phyloP scores from a whole-genome alignment of 2,888 invertebrate genomes.

The Megaustenia siamemsis region DNA sequence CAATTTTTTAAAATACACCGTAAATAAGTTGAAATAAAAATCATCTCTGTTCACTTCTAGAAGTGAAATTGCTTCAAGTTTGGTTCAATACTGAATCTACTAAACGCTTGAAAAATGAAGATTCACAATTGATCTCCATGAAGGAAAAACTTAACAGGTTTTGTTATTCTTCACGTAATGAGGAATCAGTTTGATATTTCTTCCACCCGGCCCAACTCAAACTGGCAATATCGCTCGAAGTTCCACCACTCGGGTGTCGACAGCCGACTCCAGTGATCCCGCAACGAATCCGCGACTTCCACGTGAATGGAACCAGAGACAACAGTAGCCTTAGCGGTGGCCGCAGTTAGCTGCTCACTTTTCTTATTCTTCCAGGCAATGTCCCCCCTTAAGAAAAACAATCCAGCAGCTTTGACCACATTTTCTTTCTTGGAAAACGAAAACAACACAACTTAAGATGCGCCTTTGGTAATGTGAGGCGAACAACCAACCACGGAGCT shows the following conservation, averaged over 20 bases:
- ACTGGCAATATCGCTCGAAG: conserved; percentile 19
- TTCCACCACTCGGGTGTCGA: conserved; percentile 1
- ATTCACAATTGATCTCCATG: background rate
- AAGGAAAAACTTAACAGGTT: background rate
- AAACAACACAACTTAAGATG: background rate
- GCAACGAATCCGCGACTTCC: conserved; percentile 21
- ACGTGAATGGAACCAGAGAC: conserved; percentile 35
- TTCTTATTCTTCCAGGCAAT: conserved; percentile 30
- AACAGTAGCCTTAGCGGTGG: conserved; percentile 36
- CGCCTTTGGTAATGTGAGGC: background rate
- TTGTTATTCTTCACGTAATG: conserved; percentile 6
- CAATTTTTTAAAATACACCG: too few species aligned
- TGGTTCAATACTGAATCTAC: background rate
- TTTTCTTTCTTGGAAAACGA: background rate
- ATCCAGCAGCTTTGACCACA: conserved; percentile 35
- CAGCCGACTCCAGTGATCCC: conserved; percentile 20
- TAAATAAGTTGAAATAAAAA: background rate
- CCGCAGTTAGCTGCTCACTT: conserved; percentile 42
- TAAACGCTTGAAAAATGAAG: background rate
- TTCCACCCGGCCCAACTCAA: background rate
- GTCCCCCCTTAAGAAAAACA: conserved; percentile 40
- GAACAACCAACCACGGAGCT: conserved; percentile 37
- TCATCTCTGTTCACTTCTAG: background rate
- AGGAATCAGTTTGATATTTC: background rate
- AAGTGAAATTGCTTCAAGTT: background rate